These are phyloP conservation scores for Tenebrio molitor DNA, from an alignment of 1,140 invertebrate genomes.

Conservation along the genomic window DNA sequence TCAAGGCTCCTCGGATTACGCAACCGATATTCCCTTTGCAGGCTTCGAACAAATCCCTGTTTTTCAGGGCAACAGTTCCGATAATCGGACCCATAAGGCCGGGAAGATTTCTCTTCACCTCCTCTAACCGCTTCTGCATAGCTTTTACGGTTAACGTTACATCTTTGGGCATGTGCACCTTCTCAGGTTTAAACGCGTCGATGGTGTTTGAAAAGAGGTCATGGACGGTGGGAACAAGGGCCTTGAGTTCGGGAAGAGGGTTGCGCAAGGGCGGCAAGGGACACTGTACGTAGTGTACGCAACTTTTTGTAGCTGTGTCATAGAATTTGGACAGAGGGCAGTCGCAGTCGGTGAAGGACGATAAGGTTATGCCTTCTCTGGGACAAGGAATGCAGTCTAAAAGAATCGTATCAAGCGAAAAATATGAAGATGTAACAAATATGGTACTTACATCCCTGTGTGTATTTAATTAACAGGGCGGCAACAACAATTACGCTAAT, in stretches of 20 bases:
- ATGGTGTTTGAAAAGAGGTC: neutral
- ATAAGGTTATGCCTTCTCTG: neutral
- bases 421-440: too few species aligned
- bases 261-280: neutral
- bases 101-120: neutral
- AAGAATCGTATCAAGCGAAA: neutral
- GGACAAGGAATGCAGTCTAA: conserved; percentile 9
- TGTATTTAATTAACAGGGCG: too few species aligned
- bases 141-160: neutral
- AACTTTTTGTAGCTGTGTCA: neutral
- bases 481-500: too few species aligned
- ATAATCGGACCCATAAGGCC: neutral
- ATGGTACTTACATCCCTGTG: too few species aligned
- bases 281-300: neutral
- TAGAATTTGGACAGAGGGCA: neutral
- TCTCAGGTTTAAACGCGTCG: neutral
- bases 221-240: neutral
- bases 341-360: conserved; percentile 5
- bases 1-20: neutral
- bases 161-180: neutral
- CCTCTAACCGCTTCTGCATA: neutral
- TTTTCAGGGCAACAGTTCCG: neutral
- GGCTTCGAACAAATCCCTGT: neutral
- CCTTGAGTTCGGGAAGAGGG: conserved; percentile 8
- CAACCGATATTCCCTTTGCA: conserved; percentile 1